Evolutionary conservation across 1,140 invertebrate genomes (phyloP).

Genomic region (Cotesia typhae): DNA sequence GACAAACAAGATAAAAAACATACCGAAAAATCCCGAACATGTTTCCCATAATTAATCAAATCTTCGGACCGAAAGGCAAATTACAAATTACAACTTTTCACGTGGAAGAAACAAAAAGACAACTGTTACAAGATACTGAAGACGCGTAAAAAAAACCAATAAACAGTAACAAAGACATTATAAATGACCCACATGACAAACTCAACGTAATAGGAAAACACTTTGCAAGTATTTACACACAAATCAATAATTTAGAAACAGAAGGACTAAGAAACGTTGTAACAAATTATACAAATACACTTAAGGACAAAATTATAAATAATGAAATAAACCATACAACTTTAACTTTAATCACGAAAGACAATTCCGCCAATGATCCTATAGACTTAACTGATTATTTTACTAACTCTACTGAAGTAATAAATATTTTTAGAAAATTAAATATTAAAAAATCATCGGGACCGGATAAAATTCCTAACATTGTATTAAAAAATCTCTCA

Average conservation of each 20-base stretch:
- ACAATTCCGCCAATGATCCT: slow-evolving; percentile 1
- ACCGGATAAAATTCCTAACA: slow-evolving; percentile 30
- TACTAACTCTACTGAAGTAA: slow-evolving; percentile 9
- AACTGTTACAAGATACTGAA: slow-evolving; percentile 2
- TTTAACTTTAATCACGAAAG: not conserved
- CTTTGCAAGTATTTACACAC: slow-evolving; percentile 20
- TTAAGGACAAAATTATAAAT: slow-evolving; percentile 1
- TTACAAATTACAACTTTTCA: slow-evolving; percentile 13
- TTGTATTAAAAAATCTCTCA: slow-evolving; percentile 36
- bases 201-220: slow-evolving; percentile 22
- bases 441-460: slow-evolving; percentile 36
- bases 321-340: slow-evolving; percentile 8
- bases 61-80: slow-evolving; percentile 29
- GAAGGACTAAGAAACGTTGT: slow-evolving; percentile 13
- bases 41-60: slow-evolving; percentile 36
- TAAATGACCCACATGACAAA: slow-evolving; percentile 14
- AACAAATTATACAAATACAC: not conserved
- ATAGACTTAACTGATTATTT: not conserved
- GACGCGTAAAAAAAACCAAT: not conserved
- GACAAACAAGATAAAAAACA: slow-evolving; percentile 33
- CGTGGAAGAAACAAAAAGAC: slow-evolving; percentile 1
- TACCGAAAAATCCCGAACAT: slow-evolving; percentile 29
- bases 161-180: not conserved
- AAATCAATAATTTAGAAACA: slow-evolving; percentile 16
- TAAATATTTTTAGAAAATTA: slow-evolving; percentile 31